Base-by-base conservation (phyloP, 1,140 invertebrate genomes). In the Apis dorsata region DNA sequence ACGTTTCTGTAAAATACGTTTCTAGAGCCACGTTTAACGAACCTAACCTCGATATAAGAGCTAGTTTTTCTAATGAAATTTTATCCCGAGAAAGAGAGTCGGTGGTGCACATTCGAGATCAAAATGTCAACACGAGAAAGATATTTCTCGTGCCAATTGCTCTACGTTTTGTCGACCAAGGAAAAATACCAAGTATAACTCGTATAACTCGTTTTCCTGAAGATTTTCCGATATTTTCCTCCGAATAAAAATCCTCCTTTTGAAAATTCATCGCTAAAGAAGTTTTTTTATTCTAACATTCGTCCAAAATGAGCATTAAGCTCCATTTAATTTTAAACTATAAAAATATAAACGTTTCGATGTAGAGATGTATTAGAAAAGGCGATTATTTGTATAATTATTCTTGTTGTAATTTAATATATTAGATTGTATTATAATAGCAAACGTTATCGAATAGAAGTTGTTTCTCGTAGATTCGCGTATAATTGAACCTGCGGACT, bases 11-110 rank as follows among this genome's bases (percentile, higher is more conserved):
- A 69, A 60, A 34, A 7, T 44, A 69, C 55, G 68, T 34, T 34
- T 79, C 66, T 68, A 71, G 77, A 79, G 55, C 12, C 74, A 53
- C 74, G 34, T 44, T 70, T 21, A 10, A 65, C 53, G 60, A 68
- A 13, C 34, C 34, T 49, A 77, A 51, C 73, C 63, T 53, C 65
- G 13, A 15, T n/a, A 28, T 11, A 10, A 63, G 71, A 81, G 79
- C 80, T 57, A 51, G 71, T 55, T 76, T 60, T 75, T 68, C 73
- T 19, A 75, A 55, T n/a, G 59, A 78, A 78, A 78, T 78, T 83
- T 83, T 77, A 76, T 76, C 74, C 62, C 19, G 65, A 17, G 44
- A 62, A 70, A 53, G 73, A 77, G 66, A 51, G 57, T 81, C 79
- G 53, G 49, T 21, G n/a, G 19, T 60, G 72, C 21, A 57, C 24